These are phyloP conservation scores for Ectropis crepuscularia DNA, from an alignment of 2,888 invertebrate genomes.

Conservation along the genomic window DNA sequence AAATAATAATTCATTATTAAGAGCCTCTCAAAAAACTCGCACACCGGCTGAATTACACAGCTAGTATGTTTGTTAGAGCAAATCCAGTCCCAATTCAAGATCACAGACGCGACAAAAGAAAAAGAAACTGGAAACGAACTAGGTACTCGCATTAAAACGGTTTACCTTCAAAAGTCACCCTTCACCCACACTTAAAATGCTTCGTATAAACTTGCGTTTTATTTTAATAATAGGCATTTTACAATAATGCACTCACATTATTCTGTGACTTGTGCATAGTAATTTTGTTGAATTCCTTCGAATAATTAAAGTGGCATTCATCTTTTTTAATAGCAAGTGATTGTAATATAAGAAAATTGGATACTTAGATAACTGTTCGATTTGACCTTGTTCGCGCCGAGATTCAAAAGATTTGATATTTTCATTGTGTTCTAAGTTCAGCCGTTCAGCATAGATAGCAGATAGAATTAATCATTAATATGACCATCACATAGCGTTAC, in stretches of 20 bases:
- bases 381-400: slow-evolving; percentile 7
- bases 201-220: slow-evolving; percentile 5
- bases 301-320: slow-evolving; percentile 20
- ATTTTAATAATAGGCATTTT: slow-evolving; percentile 17
- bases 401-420: neutral
- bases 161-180: slow-evolving; percentile 30
- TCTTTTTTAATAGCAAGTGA: slow-evolving; percentile 14
- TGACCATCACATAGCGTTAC: too few relatives aligned
- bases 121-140: slow-evolving; percentile 18
- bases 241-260: slow-evolving; percentile 12
- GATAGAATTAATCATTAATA: neutral
- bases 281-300: slow-evolving; percentile 15
- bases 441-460: neutral
- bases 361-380: slow-evolving; percentile 1
- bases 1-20: too few relatives aligned
- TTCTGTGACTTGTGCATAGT: slow-evolving; percentile 11
- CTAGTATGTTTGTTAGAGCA: too few relatives aligned
- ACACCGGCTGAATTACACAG: too few relatives aligned
- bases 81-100: slow-evolving; percentile 3
- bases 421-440: neutral
- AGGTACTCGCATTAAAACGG: slow-evolving; percentile 7
- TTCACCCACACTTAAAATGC: slow-evolving; percentile 23
- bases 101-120: slow-evolving; percentile 14
- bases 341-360: slow-evolving; percentile 9
- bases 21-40: too few relatives aligned